These are phyloP conservation scores for Zoanthus sociatus DNA, from an alignment of 92 coral and sea anemone genomes.

Conservation along the genomic window DNA sequence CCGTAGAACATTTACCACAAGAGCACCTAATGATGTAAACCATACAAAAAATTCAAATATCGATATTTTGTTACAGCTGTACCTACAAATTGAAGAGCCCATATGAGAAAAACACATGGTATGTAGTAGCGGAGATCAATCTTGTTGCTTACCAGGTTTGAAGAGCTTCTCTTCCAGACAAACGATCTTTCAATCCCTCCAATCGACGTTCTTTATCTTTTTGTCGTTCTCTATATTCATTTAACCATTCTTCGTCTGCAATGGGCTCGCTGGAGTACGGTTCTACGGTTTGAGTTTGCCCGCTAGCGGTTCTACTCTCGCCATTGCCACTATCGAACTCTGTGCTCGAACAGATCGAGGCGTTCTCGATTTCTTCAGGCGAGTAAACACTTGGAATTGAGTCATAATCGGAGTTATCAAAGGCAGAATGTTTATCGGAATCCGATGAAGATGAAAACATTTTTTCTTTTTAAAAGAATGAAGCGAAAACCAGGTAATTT, in stretches of 20 bases:
- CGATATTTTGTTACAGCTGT: conserved; percentile 4
- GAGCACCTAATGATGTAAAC: conserved; percentile 11
- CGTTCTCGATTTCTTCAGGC: not conserved
- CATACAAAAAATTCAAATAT: not conserved
- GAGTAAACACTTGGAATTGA: not conserved
- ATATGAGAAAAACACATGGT: not conserved
- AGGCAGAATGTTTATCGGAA: too few species aligned
- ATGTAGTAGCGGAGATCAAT: not conserved
- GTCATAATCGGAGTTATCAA: too few species aligned
- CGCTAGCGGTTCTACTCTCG: not conserved
- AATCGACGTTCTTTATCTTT: conserved; percentile 8
- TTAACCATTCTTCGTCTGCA: not conserved
- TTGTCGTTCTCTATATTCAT: not conserved
- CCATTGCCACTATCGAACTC: not conserved
- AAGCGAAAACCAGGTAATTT: too few species aligned
- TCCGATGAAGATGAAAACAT: too few species aligned
- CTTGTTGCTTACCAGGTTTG: conserved; percentile 2
- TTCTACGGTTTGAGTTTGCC: too few species aligned
- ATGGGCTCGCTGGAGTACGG: too few species aligned
- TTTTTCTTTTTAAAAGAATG: too few species aligned
- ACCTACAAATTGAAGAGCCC: not conserved
- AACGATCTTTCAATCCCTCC: conserved; percentile 3
- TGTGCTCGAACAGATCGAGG: not conserved
- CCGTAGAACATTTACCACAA: conserved; percentile 36
- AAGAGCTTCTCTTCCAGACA: conserved; percentile 17